These are phyloP conservation scores for Sciurus vulgaris DNA, from an alignment of 2,797 vertebrate genomes.

Conservation along the genomic window DNA sequence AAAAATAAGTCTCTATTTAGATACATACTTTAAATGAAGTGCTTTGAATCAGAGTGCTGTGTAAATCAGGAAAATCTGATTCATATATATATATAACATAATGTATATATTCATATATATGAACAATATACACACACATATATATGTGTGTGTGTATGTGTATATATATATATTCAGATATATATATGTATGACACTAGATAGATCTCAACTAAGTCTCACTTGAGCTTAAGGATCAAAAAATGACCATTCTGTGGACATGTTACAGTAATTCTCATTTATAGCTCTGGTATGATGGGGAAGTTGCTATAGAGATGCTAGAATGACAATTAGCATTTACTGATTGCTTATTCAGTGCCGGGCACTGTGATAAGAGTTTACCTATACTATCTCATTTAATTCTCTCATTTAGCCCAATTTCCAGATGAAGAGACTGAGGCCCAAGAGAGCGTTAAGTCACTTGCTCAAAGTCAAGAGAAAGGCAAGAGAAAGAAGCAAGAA, in stretches of 20 bases:
- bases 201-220: background rate
- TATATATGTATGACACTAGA: background rate
- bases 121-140: too few relatives aligned
- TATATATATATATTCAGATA: too few relatives aligned
- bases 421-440: conserved; percentile 20
- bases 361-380: background rate
- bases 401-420: background rate
- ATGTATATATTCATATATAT: background rate
- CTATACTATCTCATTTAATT: background rate
- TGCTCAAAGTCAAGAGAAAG: background rate
- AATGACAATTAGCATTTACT: background rate
- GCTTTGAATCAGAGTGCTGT: background rate
- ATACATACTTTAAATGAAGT: background rate
- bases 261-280: background rate
- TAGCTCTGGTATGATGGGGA: background rate
- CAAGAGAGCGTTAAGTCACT: background rate
- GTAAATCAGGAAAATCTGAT: conserved; percentile 1
- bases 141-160: too few relatives aligned
- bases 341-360: background rate
- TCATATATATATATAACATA: too few relatives aligned
- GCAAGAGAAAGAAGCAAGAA: background rate
- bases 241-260: background rate
- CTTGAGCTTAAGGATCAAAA: background rate
- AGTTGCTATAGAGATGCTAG: background rate
- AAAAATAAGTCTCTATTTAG: background rate